These are phyloP conservation scores for Trachelipus rathkii DNA, from an alignment of 1,140 invertebrate genomes.

Conservation along the genomic window DNA sequence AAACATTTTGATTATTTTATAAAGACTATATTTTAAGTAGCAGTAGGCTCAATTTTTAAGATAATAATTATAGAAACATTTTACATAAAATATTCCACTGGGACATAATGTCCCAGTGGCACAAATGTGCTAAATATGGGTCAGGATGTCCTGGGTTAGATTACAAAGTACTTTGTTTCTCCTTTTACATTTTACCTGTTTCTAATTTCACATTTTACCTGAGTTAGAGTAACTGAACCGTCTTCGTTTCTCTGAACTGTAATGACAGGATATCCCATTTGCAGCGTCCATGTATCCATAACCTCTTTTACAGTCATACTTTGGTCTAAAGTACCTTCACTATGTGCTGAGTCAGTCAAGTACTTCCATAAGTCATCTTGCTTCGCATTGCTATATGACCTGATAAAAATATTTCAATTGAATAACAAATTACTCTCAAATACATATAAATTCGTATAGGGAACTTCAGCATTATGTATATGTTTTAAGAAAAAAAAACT, in stretches of 20 bases:
- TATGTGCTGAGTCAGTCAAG: constrained; percentile 50
- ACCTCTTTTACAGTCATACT: constrained; percentile 65
- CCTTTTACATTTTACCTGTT: not conserved
- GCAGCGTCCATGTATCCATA: constrained; percentile 57
- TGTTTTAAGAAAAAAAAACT: too few relatives aligned
- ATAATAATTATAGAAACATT: too few relatives aligned
- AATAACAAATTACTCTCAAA: too few relatives aligned
- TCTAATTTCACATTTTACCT: not conserved
- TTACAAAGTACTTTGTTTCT: not conserved
- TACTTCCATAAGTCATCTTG: constrained; percentile 81
- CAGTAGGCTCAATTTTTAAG: not conserved
- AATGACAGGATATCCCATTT: constrained; percentile 56
- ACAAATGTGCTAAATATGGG: too few relatives aligned
- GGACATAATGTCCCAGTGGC: too few relatives aligned
- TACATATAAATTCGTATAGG: too few relatives aligned
- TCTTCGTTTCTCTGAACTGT: constrained; percentile 52
- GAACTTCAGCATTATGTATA: too few relatives aligned
- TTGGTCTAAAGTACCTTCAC: constrained; percentile 53
- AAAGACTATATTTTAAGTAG: not conserved
- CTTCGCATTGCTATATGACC: constrained; percentile 61
- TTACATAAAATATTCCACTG: too few relatives aligned
- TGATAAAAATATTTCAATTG: not conserved
- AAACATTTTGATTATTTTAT: not conserved
- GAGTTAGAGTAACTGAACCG: constrained; percentile 36
- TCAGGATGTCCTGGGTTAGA: too few relatives aligned